Evolutionary conservation across 1,140 invertebrate genomes (phyloP).

Genomic region (Pissodes strobi): DNA sequence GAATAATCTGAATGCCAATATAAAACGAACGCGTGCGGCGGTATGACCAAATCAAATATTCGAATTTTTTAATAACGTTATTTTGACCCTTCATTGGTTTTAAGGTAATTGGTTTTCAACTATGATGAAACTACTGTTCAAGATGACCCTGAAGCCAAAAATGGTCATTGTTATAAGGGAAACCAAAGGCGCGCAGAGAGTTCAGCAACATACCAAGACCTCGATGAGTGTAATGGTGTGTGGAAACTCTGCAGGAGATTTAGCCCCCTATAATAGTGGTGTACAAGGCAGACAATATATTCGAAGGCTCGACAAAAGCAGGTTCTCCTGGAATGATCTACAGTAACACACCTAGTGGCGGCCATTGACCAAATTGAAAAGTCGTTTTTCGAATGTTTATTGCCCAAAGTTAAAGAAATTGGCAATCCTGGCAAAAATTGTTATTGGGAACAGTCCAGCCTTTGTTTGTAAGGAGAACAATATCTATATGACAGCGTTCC

Average conservation of each 20-base stretch:
- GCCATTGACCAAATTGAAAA: background rate
- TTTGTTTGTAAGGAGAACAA: too few relatives aligned
- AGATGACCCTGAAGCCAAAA: too few relatives aligned
- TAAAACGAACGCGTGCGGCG: background rate
- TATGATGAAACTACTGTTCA: background rate
- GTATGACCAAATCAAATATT: too few relatives aligned
- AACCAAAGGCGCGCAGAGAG: background rate
- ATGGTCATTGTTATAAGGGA: too few relatives aligned
- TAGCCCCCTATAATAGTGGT: background rate
- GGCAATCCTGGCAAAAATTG: background rate
- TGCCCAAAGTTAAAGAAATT: too few relatives aligned
- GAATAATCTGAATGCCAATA: background rate
- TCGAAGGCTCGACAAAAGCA: too few relatives aligned
- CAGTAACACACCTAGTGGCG: background rate
- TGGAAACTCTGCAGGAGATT: too few relatives aligned
- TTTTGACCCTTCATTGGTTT: background rate
- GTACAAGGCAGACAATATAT: too few relatives aligned
- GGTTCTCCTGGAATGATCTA: too few relatives aligned
- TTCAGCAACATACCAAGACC: too few relatives aligned
- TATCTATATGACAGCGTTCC: too few relatives aligned
- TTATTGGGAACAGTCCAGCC: background rate
- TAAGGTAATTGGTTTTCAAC: background rate
- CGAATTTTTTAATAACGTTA: too few relatives aligned
- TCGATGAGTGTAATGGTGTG: background rate
- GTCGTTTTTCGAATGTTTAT: background rate